Conservation (phyloP, 2,888 invertebrate genomes). For the Thymelicus sylvestris region DNA sequence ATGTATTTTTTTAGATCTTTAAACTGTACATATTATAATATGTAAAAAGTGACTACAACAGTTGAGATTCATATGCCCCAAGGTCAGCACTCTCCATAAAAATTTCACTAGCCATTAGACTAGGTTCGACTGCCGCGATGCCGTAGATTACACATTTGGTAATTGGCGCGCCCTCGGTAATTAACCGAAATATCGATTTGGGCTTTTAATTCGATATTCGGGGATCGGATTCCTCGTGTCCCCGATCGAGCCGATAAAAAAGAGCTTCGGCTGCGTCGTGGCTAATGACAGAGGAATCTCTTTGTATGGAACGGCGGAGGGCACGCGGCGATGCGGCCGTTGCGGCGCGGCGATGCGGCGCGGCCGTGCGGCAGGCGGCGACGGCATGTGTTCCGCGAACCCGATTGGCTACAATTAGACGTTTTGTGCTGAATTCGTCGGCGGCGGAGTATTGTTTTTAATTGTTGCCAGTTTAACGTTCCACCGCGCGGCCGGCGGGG, state of each 20-base stretch:
- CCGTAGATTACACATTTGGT: not conserved
- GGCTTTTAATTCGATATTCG: constrained; percentile 24
- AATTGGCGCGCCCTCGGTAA: constrained; percentile 3
- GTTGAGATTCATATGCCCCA: too few species aligned
- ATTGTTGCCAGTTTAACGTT: too few species aligned
- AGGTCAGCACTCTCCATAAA: too few species aligned
- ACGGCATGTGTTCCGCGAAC: constrained; percentile 52
- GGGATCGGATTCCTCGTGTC: constrained; percentile 13
- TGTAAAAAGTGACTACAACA: too few species aligned
- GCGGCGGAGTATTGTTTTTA: constrained; percentile 12
- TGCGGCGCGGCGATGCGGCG: not conserved
- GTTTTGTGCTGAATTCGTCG: constrained; percentile 40
- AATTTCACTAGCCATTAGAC: too few species aligned
- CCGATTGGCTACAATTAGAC: constrained; percentile 50
- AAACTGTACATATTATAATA: too few species aligned
- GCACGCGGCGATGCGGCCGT: not conserved
- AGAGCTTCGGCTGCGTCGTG: constrained; percentile 4
- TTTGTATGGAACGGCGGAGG: constrained; percentile 16
- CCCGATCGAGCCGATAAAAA: constrained; percentile 2
- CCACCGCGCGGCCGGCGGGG: too few species aligned
- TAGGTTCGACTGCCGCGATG: not conserved
- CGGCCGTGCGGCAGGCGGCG: not conserved
- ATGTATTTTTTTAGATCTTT: too few species aligned
- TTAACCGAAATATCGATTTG: constrained; percentile 28
- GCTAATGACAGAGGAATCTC: constrained; percentile 20